These are phyloP conservation scores for Xenotilapia caudafasciata DNA, from an alignment of 2,113 vertebrate genomes.

Conservation along the genomic window DNA sequence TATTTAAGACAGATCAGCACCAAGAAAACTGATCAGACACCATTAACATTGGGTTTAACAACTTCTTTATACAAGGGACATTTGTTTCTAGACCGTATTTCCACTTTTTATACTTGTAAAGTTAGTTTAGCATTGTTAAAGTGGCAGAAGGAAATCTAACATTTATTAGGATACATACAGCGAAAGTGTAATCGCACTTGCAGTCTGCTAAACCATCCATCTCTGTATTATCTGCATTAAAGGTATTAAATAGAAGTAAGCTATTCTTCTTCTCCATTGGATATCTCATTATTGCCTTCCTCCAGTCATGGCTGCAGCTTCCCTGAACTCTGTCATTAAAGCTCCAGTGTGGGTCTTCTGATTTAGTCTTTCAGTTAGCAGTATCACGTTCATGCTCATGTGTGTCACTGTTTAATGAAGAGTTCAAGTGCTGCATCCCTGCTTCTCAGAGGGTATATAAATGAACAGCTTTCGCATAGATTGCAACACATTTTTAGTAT, in stretches of 20 bases:
- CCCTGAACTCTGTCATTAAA: not conserved
- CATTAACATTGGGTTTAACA: not conserved
- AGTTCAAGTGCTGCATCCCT: not conserved
- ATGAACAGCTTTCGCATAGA: not conserved
- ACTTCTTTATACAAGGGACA: constrained; percentile 5
- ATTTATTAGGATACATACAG: not conserved
- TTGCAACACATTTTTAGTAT: not conserved
- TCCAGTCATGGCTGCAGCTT: not conserved
- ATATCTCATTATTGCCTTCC: not conserved
- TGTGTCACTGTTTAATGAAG: not conserved
- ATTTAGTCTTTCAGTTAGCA: not conserved
- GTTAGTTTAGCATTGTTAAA: not conserved
- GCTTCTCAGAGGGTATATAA: not conserved
- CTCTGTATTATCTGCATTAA: not conserved
- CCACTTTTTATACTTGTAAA: not conserved
- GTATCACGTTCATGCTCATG: not conserved
- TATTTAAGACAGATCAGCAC: not conserved
- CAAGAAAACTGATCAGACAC: not conserved
- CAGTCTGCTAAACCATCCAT: not conserved
- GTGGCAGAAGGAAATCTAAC: not conserved
- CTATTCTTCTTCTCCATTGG: not conserved
- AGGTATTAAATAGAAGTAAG: not conserved
- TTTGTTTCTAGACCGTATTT: not conserved
- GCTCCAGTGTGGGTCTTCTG: not conserved
- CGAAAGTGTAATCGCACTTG: not conserved